Conservation (phyloP, 2,888 invertebrate genomes). For the Tupiocoris notatus region DNA sequence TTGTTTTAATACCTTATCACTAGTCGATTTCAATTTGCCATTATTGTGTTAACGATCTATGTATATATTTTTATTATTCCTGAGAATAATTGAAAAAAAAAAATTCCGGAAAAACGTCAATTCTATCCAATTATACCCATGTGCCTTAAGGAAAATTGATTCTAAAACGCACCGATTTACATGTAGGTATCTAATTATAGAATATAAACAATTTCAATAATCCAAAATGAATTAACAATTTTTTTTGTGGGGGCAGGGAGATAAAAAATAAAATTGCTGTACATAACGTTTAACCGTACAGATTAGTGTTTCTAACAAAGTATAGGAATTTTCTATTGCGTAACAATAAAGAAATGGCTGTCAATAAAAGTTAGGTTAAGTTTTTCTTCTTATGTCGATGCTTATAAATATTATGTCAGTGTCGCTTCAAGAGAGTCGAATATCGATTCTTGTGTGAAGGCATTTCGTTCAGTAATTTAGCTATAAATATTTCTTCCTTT, state of each 20-base stretch:
- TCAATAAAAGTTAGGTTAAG: too few relatives aligned
- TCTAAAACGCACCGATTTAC: too few relatives aligned
- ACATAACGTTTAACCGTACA: background rate
- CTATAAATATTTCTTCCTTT: background rate
- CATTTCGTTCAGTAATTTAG: background rate
- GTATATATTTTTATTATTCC: conserved; percentile 10
- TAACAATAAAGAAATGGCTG: too few relatives aligned
- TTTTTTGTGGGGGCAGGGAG: too few relatives aligned
- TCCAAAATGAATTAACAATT: background rate
- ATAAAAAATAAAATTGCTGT: background rate
- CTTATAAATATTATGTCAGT: background rate
- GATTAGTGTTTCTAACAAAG: too few relatives aligned
- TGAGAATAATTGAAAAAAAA: conserved; percentile 8
- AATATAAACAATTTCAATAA: background rate
- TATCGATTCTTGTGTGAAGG: conserved; percentile 46
- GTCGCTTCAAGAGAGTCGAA: conserved; percentile 46
- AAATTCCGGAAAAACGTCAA: too few relatives aligned
- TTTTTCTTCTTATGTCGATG: too few relatives aligned
- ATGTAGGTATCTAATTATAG: too few relatives aligned
- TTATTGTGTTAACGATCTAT: conserved; percentile 11
- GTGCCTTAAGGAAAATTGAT: background rate
- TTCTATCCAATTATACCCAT: too few relatives aligned
- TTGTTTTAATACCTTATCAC: conserved; percentile 45
- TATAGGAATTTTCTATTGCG: too few relatives aligned
- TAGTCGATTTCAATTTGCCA: conserved; percentile 47